Conservation (phyloP, 2,797 vertebrate genomes). For the Tapera naevia region DNA sequence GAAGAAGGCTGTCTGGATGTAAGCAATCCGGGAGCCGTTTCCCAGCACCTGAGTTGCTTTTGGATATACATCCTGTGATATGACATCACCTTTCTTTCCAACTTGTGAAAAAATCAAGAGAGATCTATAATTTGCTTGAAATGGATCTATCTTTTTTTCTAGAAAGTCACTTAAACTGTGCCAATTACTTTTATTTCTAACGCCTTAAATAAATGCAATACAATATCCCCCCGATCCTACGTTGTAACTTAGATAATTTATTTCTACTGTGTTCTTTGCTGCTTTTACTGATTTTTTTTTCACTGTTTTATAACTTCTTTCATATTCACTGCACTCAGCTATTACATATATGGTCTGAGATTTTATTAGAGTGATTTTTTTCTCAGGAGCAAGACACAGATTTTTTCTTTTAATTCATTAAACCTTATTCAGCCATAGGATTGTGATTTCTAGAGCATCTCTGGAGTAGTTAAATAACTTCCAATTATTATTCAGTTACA, state of each 20-base stretch:
- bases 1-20: background rate
- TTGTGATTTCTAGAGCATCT: background rate
- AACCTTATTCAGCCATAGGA: background rate
- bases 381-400: background rate
- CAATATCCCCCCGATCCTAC: accelerated
- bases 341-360: background rate
- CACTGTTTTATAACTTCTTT: background rate
- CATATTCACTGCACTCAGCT: background rate
- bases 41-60: background rate
- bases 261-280: background rate
- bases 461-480: background rate
- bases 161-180: background rate
- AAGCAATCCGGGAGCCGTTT: background rate
- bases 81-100: background rate
- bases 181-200: background rate
- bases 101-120: background rate
- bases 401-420: background rate
- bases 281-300: background rate
- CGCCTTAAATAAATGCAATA: background rate
- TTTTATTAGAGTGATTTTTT: background rate
- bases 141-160: background rate
- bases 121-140: background rate
- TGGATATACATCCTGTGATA: background rate
- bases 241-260: background rate
- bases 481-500: background rate